Evolutionary conservation across 2,888 invertebrate species (phyloP).

Genomic region (Unio pictorum): DNA sequence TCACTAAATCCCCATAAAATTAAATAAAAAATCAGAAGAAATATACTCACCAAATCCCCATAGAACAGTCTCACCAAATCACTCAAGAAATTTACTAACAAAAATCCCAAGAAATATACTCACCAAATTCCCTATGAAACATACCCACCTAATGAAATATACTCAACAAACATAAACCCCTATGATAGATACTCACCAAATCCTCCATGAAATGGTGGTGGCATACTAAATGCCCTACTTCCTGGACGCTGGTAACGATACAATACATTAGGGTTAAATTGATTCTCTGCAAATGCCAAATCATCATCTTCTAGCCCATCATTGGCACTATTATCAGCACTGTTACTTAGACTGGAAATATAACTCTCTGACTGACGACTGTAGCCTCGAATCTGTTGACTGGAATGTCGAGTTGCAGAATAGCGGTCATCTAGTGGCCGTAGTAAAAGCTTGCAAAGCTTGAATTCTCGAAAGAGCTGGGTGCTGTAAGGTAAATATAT

Average conservation of each 20-base stretch:
- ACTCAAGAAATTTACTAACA: no score
- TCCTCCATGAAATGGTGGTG: conserved; percentile 49
- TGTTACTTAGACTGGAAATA: conserved; percentile 68
- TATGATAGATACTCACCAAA: conserved; percentile 12
- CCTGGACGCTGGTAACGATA: conserved; percentile 67
- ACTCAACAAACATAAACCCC: no score
- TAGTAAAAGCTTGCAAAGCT: conserved; percentile 68
- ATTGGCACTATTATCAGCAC: conserved; percentile 63
- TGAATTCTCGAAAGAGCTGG: conserved; percentile 69
- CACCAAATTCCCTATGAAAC: no score
- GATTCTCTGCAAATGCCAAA: conserved; percentile 47
- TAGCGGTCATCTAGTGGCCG: conserved; percentile 66
- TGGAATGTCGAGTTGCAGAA: conserved; percentile 61
- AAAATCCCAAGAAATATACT: no score
- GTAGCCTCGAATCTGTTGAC: conserved; percentile 65
- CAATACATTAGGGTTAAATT: conserved; percentile 52
- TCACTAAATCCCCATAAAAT: no score
- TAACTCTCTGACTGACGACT: conserved; percentile 69
- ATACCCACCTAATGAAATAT: no score
- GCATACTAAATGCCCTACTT: conserved; percentile 68
- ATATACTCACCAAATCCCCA: no score
- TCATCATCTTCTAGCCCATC: conserved; percentile 55
- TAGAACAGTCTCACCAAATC: no score
- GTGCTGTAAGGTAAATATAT: conserved; percentile 46
- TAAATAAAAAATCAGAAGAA: no score